Base-by-base conservation (phyloP, 1,140 invertebrate species). In the Akabosia matsudoensis region DNA sequence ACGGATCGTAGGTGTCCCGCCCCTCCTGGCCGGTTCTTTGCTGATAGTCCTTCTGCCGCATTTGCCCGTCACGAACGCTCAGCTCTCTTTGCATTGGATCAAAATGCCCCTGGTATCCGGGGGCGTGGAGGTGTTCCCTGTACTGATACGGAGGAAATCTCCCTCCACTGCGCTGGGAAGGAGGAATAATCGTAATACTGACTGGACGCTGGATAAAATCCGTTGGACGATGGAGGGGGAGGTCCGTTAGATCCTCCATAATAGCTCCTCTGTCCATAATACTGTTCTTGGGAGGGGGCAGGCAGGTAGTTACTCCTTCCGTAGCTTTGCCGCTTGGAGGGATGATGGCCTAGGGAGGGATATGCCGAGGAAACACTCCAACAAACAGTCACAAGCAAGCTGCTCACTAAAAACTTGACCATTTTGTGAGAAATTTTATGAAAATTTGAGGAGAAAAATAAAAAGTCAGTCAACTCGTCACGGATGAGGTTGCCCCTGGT, bases 1-100 rank as follows among this genome's bases (percentile, higher is more conserved):
- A 76, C 1, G 75, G 75, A 52, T 76, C 75, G 31, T 76, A 76
- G 31, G 30, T 37, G 22, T 76, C 74, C 16, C 37, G 13, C 26
- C 33, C 33, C 33, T 61, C 33, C 24, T 67, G 45, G 13, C 54
- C 70, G 2, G 37, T 72, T 72, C 70, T 10, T 22, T 72, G 33
- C 22, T 72, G 70, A 51, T 72, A 72, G 22, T 72, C 70, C 26
- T 34, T 51, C 33, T 72, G 70, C 13, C 70, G 70, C 2, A 45
- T 33, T 45, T 72, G 70, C 33, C 70, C 70, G 24, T 72, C 45
- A 2, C 70, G 18, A 33, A 72, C 37, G 37, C 45, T 51, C 1
- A 34, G 2, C 34, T 72, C 70, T 22, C 33, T 51, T 26, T 34
- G 37, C 34, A 72, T 22, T 10, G 61, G 61, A 67, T 67, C 31